phyloP scores from a whole-genome alignment of 2,113 vertebrate species.

The Strix uralensis region DNA sequence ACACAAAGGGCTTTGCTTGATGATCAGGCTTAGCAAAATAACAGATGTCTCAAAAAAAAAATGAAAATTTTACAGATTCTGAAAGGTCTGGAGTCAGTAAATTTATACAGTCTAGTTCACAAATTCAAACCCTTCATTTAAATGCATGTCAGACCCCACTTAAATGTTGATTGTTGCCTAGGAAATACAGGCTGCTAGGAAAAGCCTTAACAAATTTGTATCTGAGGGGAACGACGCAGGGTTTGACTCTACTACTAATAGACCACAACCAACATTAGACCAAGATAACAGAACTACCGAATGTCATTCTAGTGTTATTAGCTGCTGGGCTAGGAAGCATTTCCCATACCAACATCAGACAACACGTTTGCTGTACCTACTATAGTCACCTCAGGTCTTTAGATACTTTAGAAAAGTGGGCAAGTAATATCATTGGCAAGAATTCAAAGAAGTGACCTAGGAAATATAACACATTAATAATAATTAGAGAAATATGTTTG shows the following conservation, averaged over 20 bases:
- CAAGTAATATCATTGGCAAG: not conserved
- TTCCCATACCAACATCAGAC: not conserved
- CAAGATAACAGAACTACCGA: not conserved
- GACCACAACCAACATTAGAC: not conserved
- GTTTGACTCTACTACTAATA: not conserved
- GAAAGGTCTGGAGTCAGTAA: not conserved
- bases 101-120: not conserved
- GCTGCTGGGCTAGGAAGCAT: not conserved
- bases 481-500: not conserved
- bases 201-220: not conserved
- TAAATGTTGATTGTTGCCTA: not conserved
- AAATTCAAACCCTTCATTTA: not conserved
- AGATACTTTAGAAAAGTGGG: not conserved
- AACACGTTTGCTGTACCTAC: not conserved
- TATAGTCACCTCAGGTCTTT: not conserved
- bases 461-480: not conserved
- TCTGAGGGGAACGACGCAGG: not conserved
- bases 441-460: not conserved
- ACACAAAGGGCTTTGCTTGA: not conserved
- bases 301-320: not conserved
- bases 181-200: not conserved
- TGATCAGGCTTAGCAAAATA: not conserved
- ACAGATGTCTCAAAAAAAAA: not conserved
- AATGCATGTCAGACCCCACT: not conserved
- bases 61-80: not conserved